These are phyloP conservation scores for Sapayoa aenigma DNA, from an alignment of 2,113 vertebrate genomes.

Conservation along the genomic window DNA sequence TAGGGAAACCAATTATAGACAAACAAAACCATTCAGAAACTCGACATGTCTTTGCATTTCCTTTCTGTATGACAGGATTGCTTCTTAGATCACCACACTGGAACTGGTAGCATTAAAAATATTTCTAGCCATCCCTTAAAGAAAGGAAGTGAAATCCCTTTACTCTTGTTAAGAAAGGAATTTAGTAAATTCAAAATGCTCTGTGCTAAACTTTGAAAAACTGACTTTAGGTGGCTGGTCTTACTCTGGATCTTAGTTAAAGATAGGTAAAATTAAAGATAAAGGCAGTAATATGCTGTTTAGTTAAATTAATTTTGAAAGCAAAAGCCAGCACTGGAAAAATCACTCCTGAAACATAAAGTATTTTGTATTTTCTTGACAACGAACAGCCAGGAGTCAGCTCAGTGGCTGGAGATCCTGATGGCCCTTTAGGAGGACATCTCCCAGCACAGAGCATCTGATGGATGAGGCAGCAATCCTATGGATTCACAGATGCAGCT, in stretches of 20 bases:
- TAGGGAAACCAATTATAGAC: not conserved
- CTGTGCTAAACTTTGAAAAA: not conserved
- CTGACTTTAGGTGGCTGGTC: not conserved
- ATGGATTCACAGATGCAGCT: not conserved
- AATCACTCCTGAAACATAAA: not conserved
- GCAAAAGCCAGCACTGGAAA: not conserved
- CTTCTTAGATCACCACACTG: not conserved
- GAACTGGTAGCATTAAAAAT: not conserved
- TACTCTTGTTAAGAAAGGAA: not conserved
- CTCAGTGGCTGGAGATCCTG: not conserved
- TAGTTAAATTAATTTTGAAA: not conserved
- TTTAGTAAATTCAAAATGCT: not conserved
- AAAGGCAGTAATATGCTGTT: not conserved
- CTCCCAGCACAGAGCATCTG: not conserved
- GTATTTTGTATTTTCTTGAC: not conserved
- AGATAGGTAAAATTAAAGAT: not conserved
- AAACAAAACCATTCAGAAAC: not conserved
- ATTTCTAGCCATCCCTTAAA: not conserved
- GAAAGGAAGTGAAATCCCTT: not conserved
- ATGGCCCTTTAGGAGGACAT: not conserved
- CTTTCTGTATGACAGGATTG: not conserved
- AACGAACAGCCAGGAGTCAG: not conserved
- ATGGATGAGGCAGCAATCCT: accelerated
- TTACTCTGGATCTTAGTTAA: not conserved
- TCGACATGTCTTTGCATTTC: not conserved